Percentiles rank a stretch among this genome's conserved stretches.
Evolutionary conservation across 2,797 vertebrate species (phyloP).

Genomic region (Furcifer pardalis): DNA sequence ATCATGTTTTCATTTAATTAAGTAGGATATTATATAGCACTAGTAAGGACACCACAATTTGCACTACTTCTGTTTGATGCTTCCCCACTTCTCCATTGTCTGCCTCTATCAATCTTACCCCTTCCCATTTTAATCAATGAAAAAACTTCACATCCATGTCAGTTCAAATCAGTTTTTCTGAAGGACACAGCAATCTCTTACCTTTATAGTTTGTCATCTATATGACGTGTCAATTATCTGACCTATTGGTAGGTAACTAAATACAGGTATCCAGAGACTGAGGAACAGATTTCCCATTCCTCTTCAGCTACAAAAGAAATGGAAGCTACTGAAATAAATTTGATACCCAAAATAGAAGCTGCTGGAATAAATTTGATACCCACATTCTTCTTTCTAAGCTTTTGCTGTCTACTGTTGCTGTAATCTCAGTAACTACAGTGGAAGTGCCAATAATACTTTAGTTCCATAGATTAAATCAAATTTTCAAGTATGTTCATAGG

Average conservation of each 20-base stretch:
- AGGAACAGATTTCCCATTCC: not conserved
- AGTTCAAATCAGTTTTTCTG: constrained; percentile 47
- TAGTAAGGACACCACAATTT: constrained; percentile 36
- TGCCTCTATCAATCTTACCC: not conserved
- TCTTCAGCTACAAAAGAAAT: not conserved
- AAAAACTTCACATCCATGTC: constrained; percentile 60
- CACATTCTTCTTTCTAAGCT: not conserved
- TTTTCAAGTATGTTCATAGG: not conserved
- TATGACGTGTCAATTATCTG: not conserved
- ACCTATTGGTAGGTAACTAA: not conserved
- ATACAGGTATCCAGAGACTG: not conserved
- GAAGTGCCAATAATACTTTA: not conserved
- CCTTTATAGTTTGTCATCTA: not conserved
- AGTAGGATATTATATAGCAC: constrained; percentile 66
- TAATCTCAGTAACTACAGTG: constrained; percentile 11
- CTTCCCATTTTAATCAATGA: not conserved
- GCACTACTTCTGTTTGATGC: constrained; percentile 53
- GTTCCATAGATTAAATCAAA: not conserved
- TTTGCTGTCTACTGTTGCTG: constrained; percentile 29
- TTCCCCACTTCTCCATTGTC: constrained; percentile 30
- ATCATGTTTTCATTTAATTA: constrained; percentile 56
- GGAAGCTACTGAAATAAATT: not conserved
- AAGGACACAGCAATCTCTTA: constrained; percentile 30
- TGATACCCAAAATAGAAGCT: not conserved
- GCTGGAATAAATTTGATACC: not conserved